Evolutionary conservation across 2,113 vertebrate species (phyloP).

Genomic region (Galbula dea): DNA sequence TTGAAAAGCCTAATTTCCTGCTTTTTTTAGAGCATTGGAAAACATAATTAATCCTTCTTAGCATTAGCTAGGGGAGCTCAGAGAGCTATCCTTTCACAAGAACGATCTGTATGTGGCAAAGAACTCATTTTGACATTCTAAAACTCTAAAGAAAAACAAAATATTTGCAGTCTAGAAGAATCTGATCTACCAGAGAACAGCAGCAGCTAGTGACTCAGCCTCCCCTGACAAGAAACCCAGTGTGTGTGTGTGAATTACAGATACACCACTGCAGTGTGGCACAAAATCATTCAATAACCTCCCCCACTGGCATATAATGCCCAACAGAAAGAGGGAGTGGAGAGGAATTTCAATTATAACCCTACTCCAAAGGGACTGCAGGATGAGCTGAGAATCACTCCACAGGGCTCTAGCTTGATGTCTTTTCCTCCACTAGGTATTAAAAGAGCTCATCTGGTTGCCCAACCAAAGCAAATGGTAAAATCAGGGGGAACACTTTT

Average conservation of each 20-base stretch:
- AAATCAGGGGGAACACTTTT: background rate
- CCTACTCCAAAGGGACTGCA: background rate
- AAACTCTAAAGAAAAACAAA: background rate
- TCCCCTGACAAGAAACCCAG: constrained; percentile 14
- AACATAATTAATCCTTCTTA: constrained; percentile 20
- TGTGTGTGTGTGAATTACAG: constrained; percentile 7
- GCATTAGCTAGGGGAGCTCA: background rate
- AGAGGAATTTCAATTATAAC: constrained; percentile 24
- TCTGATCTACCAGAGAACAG: background rate
- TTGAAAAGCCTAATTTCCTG: background rate
- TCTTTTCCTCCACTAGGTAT: background rate
- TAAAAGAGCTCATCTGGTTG: background rate
- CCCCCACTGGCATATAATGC: background rate
- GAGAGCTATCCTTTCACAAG: background rate
- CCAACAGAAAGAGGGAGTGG: background rate
- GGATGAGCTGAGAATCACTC: background rate
- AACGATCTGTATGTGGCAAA: background rate
- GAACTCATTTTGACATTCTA: background rate
- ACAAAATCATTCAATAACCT: background rate
- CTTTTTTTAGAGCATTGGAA: background rate
- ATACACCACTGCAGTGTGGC: constrained; percentile 32
- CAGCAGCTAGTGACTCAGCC: constrained; percentile 50
- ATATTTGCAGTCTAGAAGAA: background rate
- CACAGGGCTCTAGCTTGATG: background rate
- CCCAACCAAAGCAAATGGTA: background rate